A percentile compares a stretch with the other conserved stretches of the same genome.
Conservation (phyloP, 2,113 vertebrate genomes). For the Myiozetetes cayanensis region DNA sequence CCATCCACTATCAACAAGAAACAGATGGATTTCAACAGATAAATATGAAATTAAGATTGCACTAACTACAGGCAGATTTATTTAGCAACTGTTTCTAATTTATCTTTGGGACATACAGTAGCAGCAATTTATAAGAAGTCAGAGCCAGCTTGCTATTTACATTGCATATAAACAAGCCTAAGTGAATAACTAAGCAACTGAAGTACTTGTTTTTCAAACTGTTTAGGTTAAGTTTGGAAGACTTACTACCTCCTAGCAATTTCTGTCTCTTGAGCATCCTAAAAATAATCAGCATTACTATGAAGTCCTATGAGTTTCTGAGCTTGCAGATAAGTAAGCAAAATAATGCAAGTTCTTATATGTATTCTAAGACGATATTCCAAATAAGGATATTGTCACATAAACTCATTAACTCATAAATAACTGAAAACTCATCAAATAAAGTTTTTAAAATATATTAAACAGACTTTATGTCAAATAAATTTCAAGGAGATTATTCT, state of each 20-base stretch:
- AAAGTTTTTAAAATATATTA: neutral
- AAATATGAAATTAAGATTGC: neutral
- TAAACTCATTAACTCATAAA: neutral
- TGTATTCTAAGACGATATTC: neutral
- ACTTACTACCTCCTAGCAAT: neutral
- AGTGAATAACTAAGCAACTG: neutral
- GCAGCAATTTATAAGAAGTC: neutral
- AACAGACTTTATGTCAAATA: neutral
- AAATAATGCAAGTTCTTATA: neutral
- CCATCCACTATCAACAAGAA: neutral
- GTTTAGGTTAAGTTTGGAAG: neutral
- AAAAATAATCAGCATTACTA: neutral
- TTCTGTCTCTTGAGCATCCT: neutral
- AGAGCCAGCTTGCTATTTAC: conserved; percentile 12
- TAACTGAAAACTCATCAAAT: neutral
- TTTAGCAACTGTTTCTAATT: conserved; percentile 9
- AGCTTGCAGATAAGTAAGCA: neutral
- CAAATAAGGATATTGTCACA: neutral
- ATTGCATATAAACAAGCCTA: conserved; percentile 17
- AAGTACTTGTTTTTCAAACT: neutral
- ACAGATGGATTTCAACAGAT: conserved; percentile 44
- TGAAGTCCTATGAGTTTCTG: neutral
- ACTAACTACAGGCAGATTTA: neutral
- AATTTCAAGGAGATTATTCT: neutral
- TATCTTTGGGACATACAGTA: conserved; percentile 8